Evolutionary conservation across 2,888 invertebrate genomes (phyloP), one percentile per base, ranked within the genome.

Genomic region (Cryptocheilus praepositus): DNA sequence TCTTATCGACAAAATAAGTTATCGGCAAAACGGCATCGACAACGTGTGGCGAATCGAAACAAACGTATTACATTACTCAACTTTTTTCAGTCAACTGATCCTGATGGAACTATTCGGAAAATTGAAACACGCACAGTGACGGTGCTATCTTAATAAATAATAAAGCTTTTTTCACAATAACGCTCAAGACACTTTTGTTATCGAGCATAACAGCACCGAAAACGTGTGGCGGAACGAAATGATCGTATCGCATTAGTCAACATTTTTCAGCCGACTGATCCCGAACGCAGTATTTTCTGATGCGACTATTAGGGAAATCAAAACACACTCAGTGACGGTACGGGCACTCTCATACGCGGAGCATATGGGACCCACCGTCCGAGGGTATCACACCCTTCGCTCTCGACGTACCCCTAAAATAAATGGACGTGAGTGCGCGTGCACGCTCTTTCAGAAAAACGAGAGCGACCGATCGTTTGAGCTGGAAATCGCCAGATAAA

Each of bases 301-400:
- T 75, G 58, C 61, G 70, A 69, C 88, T 87, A 88, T 88, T 88
- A 88, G 83, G 81, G 76, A 85, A 87, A 88, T 88, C 88, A 88
- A 88, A 88, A 88, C 86, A 88, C 77, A 86, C 83, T 86, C 83
- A 72, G 76, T 73, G 73, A 69, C 57, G 62, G 69, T 66, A 64
- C 65, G 67, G 66, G 76, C 58, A 74, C 79, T 81, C 79, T 79
- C 65, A 78, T 77, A 65, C 71, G 71, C 61, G 67, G 59, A 88
- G 82, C 88, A 88, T 88, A 88, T 88, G 88, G 88, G 87, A 77
- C 82, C 82, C 70, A 76, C 70, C 65, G 80, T 70, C 73, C 70
- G 69, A 70, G 77, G 81, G 79, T 83, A 83, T 84, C 81, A 81
- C 84, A 84, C 84, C 83, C 84, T 83, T 76, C 82, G 70, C 78